phyloP scores from a whole-genome alignment of 30 jellyfish, hydroid and myxozoan genomes.

The Turritopsis dohrnii region DNA sequence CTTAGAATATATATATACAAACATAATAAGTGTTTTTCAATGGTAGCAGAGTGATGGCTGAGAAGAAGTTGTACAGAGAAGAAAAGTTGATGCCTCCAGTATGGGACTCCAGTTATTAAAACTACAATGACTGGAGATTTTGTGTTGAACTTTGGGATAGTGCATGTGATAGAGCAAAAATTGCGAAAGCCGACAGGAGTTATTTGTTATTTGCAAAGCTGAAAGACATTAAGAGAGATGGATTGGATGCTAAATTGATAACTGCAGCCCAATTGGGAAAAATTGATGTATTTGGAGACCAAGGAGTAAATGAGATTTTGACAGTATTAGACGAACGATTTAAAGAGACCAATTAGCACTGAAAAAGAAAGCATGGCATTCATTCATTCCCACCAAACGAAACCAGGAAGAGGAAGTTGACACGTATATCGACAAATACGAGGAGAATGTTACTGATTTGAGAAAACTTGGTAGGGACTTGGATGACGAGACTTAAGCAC shows the following conservation, averaged over 20 bases:
- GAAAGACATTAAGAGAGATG: constrained; percentile 15
- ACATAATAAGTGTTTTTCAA: too few relatives aligned
- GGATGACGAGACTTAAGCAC: constrained; percentile 17
- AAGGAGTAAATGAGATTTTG: constrained; percentile 5
- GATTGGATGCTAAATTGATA: too few relatives aligned
- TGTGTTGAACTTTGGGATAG: too few relatives aligned
- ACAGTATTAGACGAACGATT: constrained; percentile 26
- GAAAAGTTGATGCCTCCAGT: too few relatives aligned
- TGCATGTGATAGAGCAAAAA: too few relatives aligned
- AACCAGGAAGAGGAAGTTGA: constrained; percentile 26
- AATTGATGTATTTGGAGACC: constrained; percentile 14
- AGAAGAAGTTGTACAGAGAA: too few relatives aligned
- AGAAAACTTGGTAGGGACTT: constrained; percentile 23
- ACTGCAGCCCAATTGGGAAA: constrained; percentile 24
- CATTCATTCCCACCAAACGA: constrained; percentile 22
- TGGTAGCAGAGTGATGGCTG: too few relatives aligned
- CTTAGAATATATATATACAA: too few relatives aligned
- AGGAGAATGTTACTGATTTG: constrained; percentile 2
- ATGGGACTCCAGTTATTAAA: too few relatives aligned
- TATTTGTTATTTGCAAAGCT: constrained; percentile 14
- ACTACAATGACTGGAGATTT: too few relatives aligned
- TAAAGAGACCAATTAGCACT: constrained; percentile 32
- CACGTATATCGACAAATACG: too few relatives aligned
- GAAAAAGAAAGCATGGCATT: constrained; percentile 30
- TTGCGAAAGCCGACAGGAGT: too few relatives aligned